These are phyloP conservation scores for Atherinomorus stipes DNA, from an alignment of 2,113 vertebrate genomes.

Conservation along the genomic window DNA sequence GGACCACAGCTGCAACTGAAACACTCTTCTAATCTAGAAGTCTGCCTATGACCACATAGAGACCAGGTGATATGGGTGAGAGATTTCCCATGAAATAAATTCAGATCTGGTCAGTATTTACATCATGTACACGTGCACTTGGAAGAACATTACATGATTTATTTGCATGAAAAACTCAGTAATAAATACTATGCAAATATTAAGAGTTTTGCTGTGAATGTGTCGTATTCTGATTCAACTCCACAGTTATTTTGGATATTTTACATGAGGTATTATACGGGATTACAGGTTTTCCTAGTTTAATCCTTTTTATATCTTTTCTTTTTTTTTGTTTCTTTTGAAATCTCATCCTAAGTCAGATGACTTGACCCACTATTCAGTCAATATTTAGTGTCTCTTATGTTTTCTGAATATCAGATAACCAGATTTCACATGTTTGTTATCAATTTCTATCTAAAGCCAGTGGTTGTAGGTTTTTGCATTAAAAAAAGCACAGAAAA, in stretches of 20 bases:
- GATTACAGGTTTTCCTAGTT: no score
- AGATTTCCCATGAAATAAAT: conserved; percentile 5
- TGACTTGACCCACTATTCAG: not conserved
- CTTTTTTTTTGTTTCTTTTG: no score
- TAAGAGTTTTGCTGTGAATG: not conserved
- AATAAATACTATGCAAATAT: conserved; percentile 17
- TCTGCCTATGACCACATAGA: conserved; percentile 6
- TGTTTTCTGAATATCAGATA: not conserved
- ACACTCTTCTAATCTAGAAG: conserved; percentile 21
- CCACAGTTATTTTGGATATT: not conserved
- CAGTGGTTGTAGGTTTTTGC: not conserved
- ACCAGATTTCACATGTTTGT: conserved; percentile 1
- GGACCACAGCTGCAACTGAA: conserved; percentile 27
- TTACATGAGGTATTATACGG: not conserved
- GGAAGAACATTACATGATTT: not conserved
- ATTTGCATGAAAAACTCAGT: not conserved
- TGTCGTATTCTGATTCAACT: not conserved
- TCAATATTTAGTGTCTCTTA: not conserved
- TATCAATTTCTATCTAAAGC: not conserved
- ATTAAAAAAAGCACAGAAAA: not conserved
- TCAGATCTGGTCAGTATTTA: conserved; percentile 38
- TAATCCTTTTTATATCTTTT: no score
- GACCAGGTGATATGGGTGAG: not conserved
- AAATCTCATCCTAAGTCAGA: not conserved
- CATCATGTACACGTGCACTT: conserved; percentile 39